Evolutionary conservation across 2,113 vertebrate species (phyloP).

Genomic region (Tragelaphus scriptus): DNA sequence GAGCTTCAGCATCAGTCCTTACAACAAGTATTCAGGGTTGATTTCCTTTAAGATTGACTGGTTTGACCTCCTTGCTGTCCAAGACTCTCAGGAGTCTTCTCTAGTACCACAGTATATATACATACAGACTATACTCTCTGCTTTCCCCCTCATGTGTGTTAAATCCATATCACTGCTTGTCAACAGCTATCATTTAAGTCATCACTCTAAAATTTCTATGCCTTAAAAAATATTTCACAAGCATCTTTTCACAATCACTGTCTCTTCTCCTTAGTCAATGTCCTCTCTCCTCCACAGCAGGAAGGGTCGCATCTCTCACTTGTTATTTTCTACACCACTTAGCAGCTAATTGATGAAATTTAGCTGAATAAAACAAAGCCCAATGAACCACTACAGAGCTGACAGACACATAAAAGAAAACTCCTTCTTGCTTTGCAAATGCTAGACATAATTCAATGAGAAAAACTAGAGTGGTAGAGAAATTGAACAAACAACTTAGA

Average conservation of each 20-base stretch:
- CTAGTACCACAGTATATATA: no score
- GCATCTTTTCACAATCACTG: background rate
- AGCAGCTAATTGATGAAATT: background rate
- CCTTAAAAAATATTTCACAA: background rate
- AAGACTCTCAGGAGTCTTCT: no score
- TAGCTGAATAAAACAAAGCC: background rate
- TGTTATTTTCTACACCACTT: background rate
- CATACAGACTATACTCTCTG: background rate
- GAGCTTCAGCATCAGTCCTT: no score
- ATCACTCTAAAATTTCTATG: background rate
- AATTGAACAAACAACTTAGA: background rate
- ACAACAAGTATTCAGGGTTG: no score
- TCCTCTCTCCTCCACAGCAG: background rate
- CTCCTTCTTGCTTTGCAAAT: background rate
- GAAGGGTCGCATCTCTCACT: background rate
- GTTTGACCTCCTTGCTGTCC: no score
- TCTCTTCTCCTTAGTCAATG: background rate
- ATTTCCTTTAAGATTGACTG: no score
- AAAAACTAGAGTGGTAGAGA: background rate
- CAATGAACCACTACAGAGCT: background rate
- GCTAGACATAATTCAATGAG: background rate
- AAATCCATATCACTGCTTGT: background rate
- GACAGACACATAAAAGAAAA: background rate
- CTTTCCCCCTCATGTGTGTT: accelerated
- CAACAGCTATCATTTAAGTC: background rate